Conservation (phyloP, 1,140 invertebrate genomes). For the Temnothorax curvispinosus region DNA sequence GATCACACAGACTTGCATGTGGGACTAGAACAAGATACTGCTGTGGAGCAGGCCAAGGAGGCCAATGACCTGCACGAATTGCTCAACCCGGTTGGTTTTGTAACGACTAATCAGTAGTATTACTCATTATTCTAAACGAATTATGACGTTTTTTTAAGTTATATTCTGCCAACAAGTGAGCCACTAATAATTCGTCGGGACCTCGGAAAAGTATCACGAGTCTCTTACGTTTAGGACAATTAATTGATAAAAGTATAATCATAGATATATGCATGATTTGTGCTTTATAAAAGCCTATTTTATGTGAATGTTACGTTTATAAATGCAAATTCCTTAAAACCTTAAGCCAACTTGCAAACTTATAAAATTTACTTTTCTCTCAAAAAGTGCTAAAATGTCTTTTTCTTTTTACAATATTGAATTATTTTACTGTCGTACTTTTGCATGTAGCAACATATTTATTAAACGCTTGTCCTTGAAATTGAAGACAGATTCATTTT, state of each 20-base stretch:
- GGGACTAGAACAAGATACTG: conserved; percentile 80
- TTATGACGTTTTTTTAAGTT: conserved; percentile 9
- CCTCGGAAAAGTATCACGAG: background rate
- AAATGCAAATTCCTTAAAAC: conserved; percentile 28
- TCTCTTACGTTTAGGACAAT: background rate
- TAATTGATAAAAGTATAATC: background rate
- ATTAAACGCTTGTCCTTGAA: conserved; percentile 3
- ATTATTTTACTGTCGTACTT: conserved; percentile 16
- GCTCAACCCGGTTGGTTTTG: conserved; percentile 83
- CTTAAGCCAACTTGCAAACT: conserved; percentile 13
- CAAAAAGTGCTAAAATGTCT: background rate
- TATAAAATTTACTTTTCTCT: conserved; percentile 12
- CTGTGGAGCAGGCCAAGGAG: conserved; percentile 80
- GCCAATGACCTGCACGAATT: conserved; percentile 83
- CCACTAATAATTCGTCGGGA: background rate
- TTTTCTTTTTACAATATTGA: background rate
- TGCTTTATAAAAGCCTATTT: conserved; percentile 17
- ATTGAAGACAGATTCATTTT: background rate
- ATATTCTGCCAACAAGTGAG: background rate
- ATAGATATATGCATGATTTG: conserved; percentile 15
- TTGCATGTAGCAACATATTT: conserved; percentile 30
- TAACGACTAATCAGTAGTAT: conserved; percentile 73
- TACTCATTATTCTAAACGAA: conserved; percentile 2
- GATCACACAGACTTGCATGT: conserved; percentile 83
- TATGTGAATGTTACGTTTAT: conserved; percentile 20